Conservation (phyloP, 2,113 vertebrate species). For the Mustela lutreola region DNA sequence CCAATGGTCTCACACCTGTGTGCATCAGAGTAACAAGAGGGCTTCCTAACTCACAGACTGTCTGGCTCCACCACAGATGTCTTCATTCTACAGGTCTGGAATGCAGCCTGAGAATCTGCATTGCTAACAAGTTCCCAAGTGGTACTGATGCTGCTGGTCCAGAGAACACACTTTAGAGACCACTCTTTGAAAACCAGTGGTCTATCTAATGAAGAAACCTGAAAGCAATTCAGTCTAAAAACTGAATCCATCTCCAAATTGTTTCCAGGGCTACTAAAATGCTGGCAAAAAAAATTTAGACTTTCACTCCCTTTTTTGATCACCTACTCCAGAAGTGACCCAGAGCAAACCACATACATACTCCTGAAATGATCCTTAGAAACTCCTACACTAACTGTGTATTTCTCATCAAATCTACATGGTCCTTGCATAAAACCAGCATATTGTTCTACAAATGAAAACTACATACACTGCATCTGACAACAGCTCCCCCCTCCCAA, state of each 20-base stretch:
- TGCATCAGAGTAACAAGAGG: not conserved
- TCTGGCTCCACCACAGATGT: not conserved
- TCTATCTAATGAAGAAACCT: not conserved
- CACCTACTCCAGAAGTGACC: not conserved
- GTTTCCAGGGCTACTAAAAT: not conserved
- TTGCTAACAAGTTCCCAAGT: not conserved
- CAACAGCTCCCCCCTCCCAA: not conserved
- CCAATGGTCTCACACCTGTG: not conserved
- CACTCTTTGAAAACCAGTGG: not conserved
- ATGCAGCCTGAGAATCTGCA: not conserved
- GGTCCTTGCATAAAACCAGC: not conserved
- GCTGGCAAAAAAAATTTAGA: not conserved
- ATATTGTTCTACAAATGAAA: not conserved
- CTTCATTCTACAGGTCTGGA: not conserved
- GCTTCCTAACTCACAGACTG: not conserved
- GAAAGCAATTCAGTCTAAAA: not conserved
- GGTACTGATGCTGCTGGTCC: not conserved
- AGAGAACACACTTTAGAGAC: not conserved
- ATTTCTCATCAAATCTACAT: not conserved
- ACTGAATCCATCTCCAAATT: not conserved
- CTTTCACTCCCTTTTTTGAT: not conserved
- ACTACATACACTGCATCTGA: not conserved
- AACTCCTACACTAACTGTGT: not conserved
- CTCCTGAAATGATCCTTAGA: not conserved
- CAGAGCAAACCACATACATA: not conserved